Evolutionary conservation across 2,797 vertebrate genomes (phyloP).

Genomic region (Garrulus glandarius): DNA sequence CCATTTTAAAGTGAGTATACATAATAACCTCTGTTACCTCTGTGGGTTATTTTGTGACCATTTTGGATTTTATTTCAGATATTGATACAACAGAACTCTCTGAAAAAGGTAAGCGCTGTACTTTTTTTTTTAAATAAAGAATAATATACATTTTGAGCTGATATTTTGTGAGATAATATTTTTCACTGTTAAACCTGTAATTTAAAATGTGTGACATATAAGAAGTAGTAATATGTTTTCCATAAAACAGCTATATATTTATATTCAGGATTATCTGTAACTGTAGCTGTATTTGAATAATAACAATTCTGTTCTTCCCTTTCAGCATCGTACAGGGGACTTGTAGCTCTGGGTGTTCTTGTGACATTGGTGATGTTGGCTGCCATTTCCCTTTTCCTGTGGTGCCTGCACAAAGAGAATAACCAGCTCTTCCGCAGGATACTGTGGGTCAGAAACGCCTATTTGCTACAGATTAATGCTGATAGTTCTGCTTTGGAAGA

Average conservation of each 20-base stretch:
- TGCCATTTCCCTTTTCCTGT: slow-evolving; percentile 72
- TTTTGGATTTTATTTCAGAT: slow-evolving; percentile 69
- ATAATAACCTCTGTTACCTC: neutral
- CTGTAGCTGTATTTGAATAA: neutral
- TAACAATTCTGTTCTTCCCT: neutral
- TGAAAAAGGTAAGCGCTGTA: slow-evolving; percentile 49
- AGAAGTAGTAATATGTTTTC: neutral
- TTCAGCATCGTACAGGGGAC: slow-evolving; percentile 78
- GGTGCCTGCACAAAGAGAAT: slow-evolving; percentile 82
- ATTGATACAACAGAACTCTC: neutral
- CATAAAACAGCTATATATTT: neutral
- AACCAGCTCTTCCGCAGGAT: slow-evolving; percentile 71
- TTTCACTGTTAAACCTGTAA: neutral
- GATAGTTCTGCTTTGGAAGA: slow-evolving; percentile 81
- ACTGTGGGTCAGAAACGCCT: slow-evolving; percentile 72
- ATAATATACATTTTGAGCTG: neutral
- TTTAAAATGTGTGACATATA: neutral
- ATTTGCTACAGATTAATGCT: slow-evolving; percentile 80
- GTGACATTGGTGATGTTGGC: slow-evolving; percentile 76
- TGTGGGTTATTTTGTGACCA: neutral
- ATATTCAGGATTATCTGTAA: neutral
- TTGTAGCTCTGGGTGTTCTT: slow-evolving; percentile 75
- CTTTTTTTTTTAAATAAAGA: neutral
- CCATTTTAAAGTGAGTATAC: neutral
- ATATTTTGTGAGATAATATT: neutral